Conservation (phyloP, 2,888 invertebrate species). For the Palloptera scutellata region DNA sequence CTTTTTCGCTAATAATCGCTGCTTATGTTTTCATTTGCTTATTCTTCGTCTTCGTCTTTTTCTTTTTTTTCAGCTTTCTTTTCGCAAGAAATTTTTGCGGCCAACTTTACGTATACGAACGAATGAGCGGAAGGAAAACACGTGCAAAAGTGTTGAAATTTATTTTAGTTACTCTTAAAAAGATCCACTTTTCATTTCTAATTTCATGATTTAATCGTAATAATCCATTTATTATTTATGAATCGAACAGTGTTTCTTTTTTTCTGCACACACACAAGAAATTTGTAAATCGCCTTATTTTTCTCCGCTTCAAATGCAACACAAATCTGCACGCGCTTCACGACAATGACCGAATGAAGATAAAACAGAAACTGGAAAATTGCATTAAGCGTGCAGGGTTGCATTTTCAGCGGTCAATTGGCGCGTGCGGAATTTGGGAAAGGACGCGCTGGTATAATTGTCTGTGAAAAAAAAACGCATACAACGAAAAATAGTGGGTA, state of each 20-base stretch:
- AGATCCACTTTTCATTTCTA: no score
- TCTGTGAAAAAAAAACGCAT: not conserved
- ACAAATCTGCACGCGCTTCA: slow-evolving; percentile 35
- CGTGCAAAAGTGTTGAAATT: not conserved
- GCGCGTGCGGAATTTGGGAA: slow-evolving; percentile 10
- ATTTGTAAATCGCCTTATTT: slow-evolving; percentile 7
- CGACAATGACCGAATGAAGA: slow-evolving; percentile 36
- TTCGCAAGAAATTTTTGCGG: slow-evolving; percentile 1
- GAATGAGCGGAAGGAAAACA: not conserved
- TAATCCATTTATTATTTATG: no score
- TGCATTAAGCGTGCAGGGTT: slow-evolving; percentile 28
- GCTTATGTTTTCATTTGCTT: not conserved
- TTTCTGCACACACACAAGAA: slow-evolving; percentile 4
- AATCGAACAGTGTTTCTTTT: no score
- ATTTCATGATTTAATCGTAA: no score
- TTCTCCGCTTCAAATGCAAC: slow-evolving; percentile 16
- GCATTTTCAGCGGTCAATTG: slow-evolving; percentile 19
- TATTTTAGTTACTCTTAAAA: no score
- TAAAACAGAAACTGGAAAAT: slow-evolving; percentile 31
- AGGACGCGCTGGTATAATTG: not conserved
- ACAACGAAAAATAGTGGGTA: no score
- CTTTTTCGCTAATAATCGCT: not conserved
- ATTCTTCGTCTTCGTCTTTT: not conserved
- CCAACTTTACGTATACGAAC: not conserved
- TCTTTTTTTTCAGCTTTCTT: not conserved